Percentiles rank a stretch among this genome's conserved stretches.
Conservation (phyloP, 2,113 vertebrate species). For the Phrynosoma blainvillii region DNA sequence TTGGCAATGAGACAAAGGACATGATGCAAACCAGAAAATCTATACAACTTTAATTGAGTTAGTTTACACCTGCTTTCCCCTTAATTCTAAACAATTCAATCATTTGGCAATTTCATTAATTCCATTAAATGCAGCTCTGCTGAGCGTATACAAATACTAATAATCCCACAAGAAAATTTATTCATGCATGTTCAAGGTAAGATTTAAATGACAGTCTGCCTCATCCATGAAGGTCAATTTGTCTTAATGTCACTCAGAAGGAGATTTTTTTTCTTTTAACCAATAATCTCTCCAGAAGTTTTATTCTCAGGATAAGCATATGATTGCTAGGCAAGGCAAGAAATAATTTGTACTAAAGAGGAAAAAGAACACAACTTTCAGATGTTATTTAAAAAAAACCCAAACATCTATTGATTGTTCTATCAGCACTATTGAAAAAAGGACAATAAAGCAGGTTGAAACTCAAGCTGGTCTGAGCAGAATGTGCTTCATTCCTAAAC, state of each 20-base stretch:
- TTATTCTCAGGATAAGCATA: constrained; percentile 47
- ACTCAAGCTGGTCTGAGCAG: neutral
- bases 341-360: constrained; percentile 11
- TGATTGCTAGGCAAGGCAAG: constrained; percentile 24
- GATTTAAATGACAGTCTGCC: constrained; percentile 37
- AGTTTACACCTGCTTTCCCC: neutral
- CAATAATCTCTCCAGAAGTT: constrained; percentile 47
- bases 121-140: constrained; percentile 19
- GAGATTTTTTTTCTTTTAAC: constrained; percentile 39
- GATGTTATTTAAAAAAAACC: neutral
- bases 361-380: neutral
- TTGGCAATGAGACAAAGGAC: constrained; percentile 2
- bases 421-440: neutral
- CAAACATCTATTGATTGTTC: neutral
- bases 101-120: constrained; percentile 9
- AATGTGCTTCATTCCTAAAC: too few species aligned
- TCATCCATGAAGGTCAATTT: constrained; percentile 43
- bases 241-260: constrained; percentile 38
- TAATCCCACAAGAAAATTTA: constrained; percentile 26
- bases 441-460: neutral
- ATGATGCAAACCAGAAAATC: constrained; percentile 5
- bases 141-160: neutral
- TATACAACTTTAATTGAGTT: constrained; percentile 4
- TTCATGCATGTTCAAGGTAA: constrained; percentile 2
- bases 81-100: constrained; percentile 7